These are phyloP conservation scores for Lottia scabra DNA, from an alignment of 2,888 invertebrate genomes.

Conservation along the genomic window DNA sequence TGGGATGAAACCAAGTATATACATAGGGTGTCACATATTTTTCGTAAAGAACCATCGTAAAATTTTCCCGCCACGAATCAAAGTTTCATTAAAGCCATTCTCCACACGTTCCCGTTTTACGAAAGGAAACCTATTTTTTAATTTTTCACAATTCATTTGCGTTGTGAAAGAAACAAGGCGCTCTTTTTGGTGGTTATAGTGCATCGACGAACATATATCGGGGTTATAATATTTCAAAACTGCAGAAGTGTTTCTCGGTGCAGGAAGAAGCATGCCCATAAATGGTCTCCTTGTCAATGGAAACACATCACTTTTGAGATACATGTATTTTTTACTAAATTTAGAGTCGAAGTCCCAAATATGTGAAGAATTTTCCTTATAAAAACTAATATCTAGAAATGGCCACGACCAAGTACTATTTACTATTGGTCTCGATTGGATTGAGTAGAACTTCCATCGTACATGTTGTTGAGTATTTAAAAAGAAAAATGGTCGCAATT, in stretches of 20 bases:
- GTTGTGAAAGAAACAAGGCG: not conserved
- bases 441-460: constrained; percentile 34
- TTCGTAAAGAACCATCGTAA: constrained; percentile 15
- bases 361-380: constrained; percentile 33
- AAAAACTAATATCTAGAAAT: constrained; percentile 40
- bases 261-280: constrained; percentile 24
- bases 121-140: constrained; percentile 30
- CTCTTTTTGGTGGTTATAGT: constrained; percentile 31
- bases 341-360: constrained; percentile 33
- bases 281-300: constrained; percentile 34
- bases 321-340: constrained; percentile 17
- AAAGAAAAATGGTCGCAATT: constrained; percentile 19
- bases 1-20: too few relatives aligned
- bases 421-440: constrained; percentile 15
- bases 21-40: too few relatives aligned
- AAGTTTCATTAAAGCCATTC: constrained; percentile 31
- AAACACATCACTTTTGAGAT: constrained; percentile 27
- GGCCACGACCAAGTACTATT: constrained; percentile 34
- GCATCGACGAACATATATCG: constrained; percentile 21
- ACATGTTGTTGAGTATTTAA: constrained; percentile 17
- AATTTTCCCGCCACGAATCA: constrained; percentile 19
- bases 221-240: constrained; percentile 23
- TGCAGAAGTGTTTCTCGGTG: constrained; percentile 28
- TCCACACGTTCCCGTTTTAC: constrained; percentile 22
- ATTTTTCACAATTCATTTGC: constrained; percentile 28